These are phyloP conservation scores for Orthonevra nobilis DNA, from an alignment of 2,888 invertebrate species.

Conservation along the genomic window DNA sequence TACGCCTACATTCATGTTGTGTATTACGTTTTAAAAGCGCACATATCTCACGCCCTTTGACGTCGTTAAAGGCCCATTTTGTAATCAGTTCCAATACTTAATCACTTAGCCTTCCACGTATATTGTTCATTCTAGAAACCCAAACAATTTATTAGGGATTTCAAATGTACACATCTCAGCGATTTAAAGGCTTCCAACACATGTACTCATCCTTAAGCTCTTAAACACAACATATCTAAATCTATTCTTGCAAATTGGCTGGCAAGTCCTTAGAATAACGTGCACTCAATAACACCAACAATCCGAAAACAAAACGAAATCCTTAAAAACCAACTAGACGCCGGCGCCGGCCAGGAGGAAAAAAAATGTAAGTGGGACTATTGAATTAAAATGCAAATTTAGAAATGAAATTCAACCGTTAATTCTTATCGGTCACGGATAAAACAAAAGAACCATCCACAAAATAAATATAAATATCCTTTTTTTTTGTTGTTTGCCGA, in stretches of 20 bases:
- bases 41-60: too few relatives aligned
- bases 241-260: not conserved
- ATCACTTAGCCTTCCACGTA: not conserved
- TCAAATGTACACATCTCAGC: constrained; percentile 23
- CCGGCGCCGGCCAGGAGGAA: not conserved
- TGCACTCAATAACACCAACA: not conserved
- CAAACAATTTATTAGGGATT: constrained; percentile 26
- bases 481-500: constrained; percentile 33
- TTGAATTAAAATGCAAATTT: constrained; percentile 69
- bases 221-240: not conserved
- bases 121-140: not conserved
- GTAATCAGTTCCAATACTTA: not conserved
- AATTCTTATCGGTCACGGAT: constrained; percentile 65
- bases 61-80: not conserved
- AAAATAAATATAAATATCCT: constrained; percentile 60
- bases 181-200: constrained; percentile 6
- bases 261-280: not conserved
- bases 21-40: too few relatives aligned
- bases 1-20: too few relatives aligned
- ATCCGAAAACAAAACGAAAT: not conserved
- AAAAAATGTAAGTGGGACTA: constrained; percentile 38
- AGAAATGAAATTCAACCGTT: constrained; percentile 67
- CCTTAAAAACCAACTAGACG: too few relatives aligned
- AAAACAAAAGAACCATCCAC: constrained; percentile 56
- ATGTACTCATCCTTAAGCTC: constrained; percentile 1